A percentile compares a stretch with the other conserved stretches of the same genome.
Conservation (phyloP, 2,113 vertebrate genomes). For the Mesitornis unicolor region DNA sequence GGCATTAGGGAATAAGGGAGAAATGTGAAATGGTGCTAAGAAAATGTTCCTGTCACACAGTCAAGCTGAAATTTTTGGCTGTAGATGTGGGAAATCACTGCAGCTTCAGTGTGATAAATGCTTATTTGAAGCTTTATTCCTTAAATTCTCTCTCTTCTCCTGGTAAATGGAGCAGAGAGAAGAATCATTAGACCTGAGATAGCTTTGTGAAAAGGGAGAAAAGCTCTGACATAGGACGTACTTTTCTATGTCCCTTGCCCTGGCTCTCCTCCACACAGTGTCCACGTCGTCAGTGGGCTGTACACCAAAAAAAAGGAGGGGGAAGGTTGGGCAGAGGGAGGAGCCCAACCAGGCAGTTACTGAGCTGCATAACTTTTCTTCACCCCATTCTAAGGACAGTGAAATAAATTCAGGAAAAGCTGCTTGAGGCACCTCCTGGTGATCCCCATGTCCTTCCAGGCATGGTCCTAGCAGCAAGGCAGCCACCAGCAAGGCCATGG, state of each 20-base stretch:
- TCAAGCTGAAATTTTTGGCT: not conserved
- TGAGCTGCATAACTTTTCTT: not conserved
- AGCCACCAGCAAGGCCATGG: fast-evolving
- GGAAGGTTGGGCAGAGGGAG: not conserved
- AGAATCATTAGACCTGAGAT: not conserved
- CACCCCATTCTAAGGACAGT: constrained; percentile 30
- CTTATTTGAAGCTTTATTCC: not conserved
- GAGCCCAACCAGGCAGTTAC: not conserved
- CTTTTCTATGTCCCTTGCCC: not conserved
- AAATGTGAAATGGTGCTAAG: not conserved
- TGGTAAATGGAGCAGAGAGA: not conserved
- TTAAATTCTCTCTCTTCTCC: not conserved
- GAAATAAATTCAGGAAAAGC: not conserved
- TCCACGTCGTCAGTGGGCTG: constrained; percentile 23
- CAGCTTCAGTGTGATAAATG: not conserved
- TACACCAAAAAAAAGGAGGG: not conserved
- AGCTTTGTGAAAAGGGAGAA: not conserved
- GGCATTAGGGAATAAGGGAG: not conserved
- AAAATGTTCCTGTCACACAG: not conserved
- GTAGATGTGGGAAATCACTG: not conserved
- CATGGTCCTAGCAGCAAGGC: fast-evolving
- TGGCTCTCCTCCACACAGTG: not conserved
- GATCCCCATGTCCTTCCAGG: not conserved
- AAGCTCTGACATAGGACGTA: not conserved
- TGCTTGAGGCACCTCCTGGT: not conserved